phyloP scores from a whole-genome alignment of 2,797 vertebrate genomes.

The Buphagus erythrorhynchus region DNA sequence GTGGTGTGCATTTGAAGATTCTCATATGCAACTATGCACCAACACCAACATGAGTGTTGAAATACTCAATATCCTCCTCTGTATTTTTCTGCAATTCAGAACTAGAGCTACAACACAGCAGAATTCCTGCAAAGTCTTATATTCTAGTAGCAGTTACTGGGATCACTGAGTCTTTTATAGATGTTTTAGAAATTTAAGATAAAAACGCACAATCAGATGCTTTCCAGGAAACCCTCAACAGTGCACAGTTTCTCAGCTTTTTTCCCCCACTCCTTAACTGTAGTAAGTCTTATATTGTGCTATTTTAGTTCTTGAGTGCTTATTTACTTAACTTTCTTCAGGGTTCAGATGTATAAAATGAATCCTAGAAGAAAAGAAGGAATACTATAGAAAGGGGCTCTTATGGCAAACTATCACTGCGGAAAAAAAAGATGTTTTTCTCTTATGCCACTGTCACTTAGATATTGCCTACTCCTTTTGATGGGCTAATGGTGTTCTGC shows the following conservation, averaged over 20 bases:
- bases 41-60: neutral
- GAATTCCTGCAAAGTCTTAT: neutral
- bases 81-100: neutral
- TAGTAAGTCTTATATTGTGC: neutral
- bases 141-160: neutral
- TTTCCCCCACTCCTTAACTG: neutral
- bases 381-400: neutral
- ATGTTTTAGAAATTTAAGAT: neutral
- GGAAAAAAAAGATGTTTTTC: slow-evolving; percentile 1
- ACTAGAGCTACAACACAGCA: neutral
- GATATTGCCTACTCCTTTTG: neutral
- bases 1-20: neutral
- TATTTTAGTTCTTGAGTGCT: neutral
- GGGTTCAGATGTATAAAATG: neutral
- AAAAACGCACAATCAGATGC: neutral
- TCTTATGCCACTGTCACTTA: slow-evolving; percentile 44
- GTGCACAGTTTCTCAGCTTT: neutral
- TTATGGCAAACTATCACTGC: neutral
- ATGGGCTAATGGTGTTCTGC: slow-evolving; percentile 32
- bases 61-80: neutral
- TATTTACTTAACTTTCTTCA: neutral
- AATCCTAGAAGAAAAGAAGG: neutral
- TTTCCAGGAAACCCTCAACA: neutral
- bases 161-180: neutral
- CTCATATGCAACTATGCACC: neutral